Percentiles rank a stretch among this genome's conserved stretches.
Conservation (phyloP, 30 jellyfish, hydroid and myxozoan genomes). For the Aurelia coerulea region DNA sequence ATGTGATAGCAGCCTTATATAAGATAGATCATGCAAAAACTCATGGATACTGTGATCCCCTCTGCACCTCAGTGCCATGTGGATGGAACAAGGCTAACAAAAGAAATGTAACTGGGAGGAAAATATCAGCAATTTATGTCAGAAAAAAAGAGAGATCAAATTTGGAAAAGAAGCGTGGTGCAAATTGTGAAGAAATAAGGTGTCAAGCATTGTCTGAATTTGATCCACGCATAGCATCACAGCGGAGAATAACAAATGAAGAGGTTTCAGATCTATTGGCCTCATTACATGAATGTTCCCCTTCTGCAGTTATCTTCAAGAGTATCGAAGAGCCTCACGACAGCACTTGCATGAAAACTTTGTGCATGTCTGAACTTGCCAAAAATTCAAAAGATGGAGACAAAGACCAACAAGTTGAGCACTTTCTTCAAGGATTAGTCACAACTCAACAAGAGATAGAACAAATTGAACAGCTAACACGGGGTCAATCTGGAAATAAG, state of each 20-base stretch:
- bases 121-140: constrained; percentile 4
- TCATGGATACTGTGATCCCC: constrained; percentile 30
- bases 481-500: constrained; percentile 13
- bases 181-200: constrained; percentile 14
- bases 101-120: constrained; percentile 11
- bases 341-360: too few species aligned
- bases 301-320: too few species aligned
- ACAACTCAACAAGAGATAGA: neutral
- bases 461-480: constrained; percentile 3
- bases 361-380: too few species aligned
- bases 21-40: constrained; percentile 23
- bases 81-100: constrained; percentile 32
- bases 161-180: constrained; percentile 2
- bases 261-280: too few species aligned
- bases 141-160: constrained; percentile 17
- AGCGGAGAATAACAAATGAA: neutral
- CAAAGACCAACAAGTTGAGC: too few species aligned
- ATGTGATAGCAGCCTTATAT: constrained; percentile 39
- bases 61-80: constrained; percentile 37
- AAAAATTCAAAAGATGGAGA: too few species aligned
- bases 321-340: too few species aligned
- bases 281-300: too few species aligned
- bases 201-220: constrained; percentile 4
- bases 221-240: constrained; percentile 13
- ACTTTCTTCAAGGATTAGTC: neutral